Evolutionary conservation across 2,797 vertebrate species (phyloP), one percentile per base, ranked within the genome.

Genomic region (Hylomyscus alleni): DNA sequence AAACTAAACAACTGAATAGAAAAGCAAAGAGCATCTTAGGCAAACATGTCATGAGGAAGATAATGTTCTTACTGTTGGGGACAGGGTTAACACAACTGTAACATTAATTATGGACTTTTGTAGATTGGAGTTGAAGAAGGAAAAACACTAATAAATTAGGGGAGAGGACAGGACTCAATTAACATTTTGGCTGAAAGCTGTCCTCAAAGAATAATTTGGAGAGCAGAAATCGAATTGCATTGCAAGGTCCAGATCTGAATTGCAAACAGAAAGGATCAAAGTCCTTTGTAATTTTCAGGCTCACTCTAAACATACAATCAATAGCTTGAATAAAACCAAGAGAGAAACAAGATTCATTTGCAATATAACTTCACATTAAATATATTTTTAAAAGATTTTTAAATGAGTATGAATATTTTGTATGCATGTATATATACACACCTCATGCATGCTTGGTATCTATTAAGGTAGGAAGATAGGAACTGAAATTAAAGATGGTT

Each of bases 191-290:
- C 89, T 44, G 73, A 89, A 91, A 96, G 78, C 37, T 47, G 34
- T 47, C 93, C 69, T 34, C 54, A 85, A 82, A 92, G 82, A 72
- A 75, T 72, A 93, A 93, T 93, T 89, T 88, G n/a, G 37, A 82
- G 54, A 78, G n/a, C 3, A 88, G 29, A n/a, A 83, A 5, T 65
- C 15, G 52, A 80, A 67, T 56, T 54, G 31, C 6, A 52, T 52
- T 78, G 26, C 67, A 19, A 15, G 31, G 31, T 44, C 81, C 24
- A 40, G 67, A 85, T 90, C 60, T 97, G 77, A 92, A 94, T 95
- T 93, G 77, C 50, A 60, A 81, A 91, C 67, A 90, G 40, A 73
- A 94, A 82, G 20, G 56, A 94, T 80, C 86, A 93, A 93, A 95
- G 83, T 52, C 76, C 54, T 73, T 37, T 93, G 73, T 78, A 40